These are phyloP conservation scores for Drosophila novamexicana DNA, from an alignment of 1,140 invertebrate genomes.

Conservation along the genomic window DNA sequence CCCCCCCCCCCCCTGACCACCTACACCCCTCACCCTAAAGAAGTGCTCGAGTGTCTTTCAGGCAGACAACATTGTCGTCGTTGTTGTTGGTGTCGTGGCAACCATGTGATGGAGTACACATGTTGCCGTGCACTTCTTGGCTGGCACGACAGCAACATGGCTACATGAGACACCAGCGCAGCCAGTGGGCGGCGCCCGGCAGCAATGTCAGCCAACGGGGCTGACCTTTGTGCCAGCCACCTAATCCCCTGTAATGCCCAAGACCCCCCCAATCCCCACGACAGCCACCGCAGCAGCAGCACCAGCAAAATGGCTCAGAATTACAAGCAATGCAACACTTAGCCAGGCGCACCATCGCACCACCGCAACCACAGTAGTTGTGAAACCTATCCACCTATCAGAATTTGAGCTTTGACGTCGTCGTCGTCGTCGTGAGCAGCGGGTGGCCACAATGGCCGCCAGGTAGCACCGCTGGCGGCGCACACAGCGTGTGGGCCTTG, in stretches of 20 bases:
- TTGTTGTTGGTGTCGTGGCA: conserved; percentile 57
- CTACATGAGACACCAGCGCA: conserved; percentile 26
- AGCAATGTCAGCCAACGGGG: conserved; percentile 30
- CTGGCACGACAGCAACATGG: conserved; percentile 56
- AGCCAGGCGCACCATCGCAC: conserved; percentile 1
- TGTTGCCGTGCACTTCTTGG: conserved; percentile 66
- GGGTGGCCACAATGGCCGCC: conserved; percentile 43
- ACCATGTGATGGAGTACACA: conserved; percentile 81
- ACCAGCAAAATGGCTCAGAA: conserved; percentile 49
- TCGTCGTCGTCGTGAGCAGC: conserved; percentile 30
- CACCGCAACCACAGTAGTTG: conserved; percentile 4
- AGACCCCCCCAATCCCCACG: neutral
- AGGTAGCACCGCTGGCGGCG: conserved; percentile 14
- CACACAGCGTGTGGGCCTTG: no score
- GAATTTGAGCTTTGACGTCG: conserved; percentile 18
- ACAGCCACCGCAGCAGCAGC: conserved; percentile 1
- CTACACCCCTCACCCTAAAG: no score
- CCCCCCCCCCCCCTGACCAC: no score
- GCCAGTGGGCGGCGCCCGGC: conserved; percentile 42
- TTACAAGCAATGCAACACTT: conserved; percentile 58
- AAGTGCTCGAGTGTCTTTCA: conserved; percentile 3
- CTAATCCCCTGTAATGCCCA: neutral
- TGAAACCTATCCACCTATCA: conserved; percentile 36
- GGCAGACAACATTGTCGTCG: conserved; percentile 13
- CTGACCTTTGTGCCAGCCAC: conserved; percentile 66